Evolutionary conservation across 2,888 invertebrate genomes (phyloP).

Genomic region (Scotopteryx bipunctaria): DNA sequence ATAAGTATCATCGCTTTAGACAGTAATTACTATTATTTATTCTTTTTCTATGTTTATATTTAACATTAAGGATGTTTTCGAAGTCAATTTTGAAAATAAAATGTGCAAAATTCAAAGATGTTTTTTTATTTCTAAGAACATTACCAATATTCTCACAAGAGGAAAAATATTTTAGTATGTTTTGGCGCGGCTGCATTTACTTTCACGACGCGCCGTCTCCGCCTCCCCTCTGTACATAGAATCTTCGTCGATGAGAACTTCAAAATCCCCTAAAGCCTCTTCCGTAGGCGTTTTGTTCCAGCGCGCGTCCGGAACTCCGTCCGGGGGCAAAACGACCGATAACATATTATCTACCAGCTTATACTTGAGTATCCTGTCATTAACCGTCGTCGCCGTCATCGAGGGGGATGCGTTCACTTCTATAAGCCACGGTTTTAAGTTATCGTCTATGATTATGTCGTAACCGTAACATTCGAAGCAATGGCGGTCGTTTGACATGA

Average conservation of each 20-base stretch:
- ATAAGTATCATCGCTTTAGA: conserved; percentile 52
- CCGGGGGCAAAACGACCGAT: conserved; percentile 93
- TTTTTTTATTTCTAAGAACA: conserved; percentile 12
- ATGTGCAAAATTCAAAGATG: conserved; percentile 2
- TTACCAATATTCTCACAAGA: not conserved
- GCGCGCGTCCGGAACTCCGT: conserved; percentile 92
- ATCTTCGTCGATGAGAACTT: conserved; percentile 89
- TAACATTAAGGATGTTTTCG: conserved; percentile 7
- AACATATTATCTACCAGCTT: conserved; percentile 96
- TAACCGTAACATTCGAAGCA: conserved; percentile 97
- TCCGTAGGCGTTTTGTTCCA: conserved; percentile 91
- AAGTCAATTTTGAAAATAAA: conserved; percentile 14
- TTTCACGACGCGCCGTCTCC: conserved; percentile 41
- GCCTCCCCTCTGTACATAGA: conserved; percentile 84
- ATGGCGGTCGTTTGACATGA: conserved; percentile 95
- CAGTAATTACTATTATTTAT: conserved; percentile 18
- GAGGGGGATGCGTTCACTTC: conserved; percentile 98
- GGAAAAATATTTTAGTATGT: conserved; percentile 2
- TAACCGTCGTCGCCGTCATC: conserved; percentile 94
- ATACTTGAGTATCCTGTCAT: conserved; percentile 95
- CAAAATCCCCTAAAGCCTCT: conserved; percentile 91
- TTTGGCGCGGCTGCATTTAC: conserved; percentile 35
- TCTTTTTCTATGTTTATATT: conserved; percentile 5
- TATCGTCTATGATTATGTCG: conserved; percentile 96
- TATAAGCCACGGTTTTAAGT: conserved; percentile 95